Evolutionary conservation across 2,113 vertebrate species (phyloP).

Genomic region (Lasiurus borealis): DNA sequence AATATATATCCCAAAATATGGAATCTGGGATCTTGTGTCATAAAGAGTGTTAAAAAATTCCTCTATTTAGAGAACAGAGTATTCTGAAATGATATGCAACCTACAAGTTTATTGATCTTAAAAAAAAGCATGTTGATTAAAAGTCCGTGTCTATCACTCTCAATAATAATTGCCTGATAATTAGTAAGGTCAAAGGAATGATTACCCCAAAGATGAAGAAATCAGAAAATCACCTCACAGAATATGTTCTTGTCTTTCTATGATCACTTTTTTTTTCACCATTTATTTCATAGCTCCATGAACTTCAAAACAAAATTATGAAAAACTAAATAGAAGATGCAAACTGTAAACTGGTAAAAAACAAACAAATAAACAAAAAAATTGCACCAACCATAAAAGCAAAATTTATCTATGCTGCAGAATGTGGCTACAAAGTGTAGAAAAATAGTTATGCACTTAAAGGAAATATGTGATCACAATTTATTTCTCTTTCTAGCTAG

Average conservation of each 20-base stretch:
- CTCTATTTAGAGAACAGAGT: background rate
- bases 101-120: background rate
- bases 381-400: background rate
- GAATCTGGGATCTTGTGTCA: background rate
- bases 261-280: background rate
- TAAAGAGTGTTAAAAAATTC: background rate
- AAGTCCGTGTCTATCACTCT: background rate
- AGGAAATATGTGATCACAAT: constrained; percentile 27
- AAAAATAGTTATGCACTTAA: constrained; percentile 29
- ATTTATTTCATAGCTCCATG: background rate
- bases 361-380: constrained; percentile 76
- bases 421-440: background rate
- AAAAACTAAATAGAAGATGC: background rate
- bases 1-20: background rate
- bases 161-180: constrained; percentile 43
- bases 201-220: background rate
- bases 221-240: background rate
- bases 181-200: background rate
- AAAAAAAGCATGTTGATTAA: background rate
- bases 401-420: background rate
- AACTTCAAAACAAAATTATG: background rate
- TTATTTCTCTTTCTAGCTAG: constrained; percentile 34
- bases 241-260: background rate
- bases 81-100: background rate
- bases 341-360: constrained; percentile 48